Evolutionary conservation across 2,113 vertebrate genomes (phyloP).

Genomic region (Spilogale gracilis): DNA sequence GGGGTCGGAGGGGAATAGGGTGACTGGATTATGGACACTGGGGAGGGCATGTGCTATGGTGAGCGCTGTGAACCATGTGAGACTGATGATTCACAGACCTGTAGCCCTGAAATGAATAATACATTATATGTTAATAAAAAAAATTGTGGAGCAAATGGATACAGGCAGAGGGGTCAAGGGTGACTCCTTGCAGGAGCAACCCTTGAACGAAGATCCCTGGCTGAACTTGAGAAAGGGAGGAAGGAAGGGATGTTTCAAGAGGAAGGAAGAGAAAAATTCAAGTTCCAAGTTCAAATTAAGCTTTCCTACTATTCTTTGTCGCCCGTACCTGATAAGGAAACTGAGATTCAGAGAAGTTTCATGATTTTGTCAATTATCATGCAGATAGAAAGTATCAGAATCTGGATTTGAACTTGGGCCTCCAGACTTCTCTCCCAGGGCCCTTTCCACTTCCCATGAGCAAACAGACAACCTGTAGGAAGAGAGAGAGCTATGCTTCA

Average conservation of each 20-base stretch:
- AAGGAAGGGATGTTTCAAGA: not conserved
- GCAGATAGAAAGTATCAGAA: not conserved
- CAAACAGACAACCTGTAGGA: not conserved
- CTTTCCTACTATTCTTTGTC: not conserved
- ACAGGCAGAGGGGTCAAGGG: accelerated
- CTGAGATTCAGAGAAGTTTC: not conserved
- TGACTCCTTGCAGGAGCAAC: not conserved
- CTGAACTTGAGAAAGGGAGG: not conserved
- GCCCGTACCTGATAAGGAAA: not conserved
- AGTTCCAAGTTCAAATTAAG: not conserved
- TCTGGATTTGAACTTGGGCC: not conserved
- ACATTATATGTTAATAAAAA: too few species aligned
- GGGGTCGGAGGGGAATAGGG: too few species aligned
- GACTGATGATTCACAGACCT: too few species aligned
- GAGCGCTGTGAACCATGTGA: too few species aligned
- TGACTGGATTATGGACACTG: too few species aligned
- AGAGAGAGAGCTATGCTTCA: not conserved
- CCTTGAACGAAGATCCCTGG: not conserved
- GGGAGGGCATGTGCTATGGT: too few species aligned
- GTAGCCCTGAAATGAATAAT: too few species aligned
- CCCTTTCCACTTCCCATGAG: not conserved
- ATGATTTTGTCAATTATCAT: not conserved
- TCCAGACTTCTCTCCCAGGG: not conserved
- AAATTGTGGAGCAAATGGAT: not conserved
- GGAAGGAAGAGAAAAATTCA: not conserved